A percentile compares a stretch with the other conserved stretches of the same genome.
phyloP scores from a whole-genome alignment of 2,113 vertebrate genomes.

The Lampris megalopsis region DNA sequence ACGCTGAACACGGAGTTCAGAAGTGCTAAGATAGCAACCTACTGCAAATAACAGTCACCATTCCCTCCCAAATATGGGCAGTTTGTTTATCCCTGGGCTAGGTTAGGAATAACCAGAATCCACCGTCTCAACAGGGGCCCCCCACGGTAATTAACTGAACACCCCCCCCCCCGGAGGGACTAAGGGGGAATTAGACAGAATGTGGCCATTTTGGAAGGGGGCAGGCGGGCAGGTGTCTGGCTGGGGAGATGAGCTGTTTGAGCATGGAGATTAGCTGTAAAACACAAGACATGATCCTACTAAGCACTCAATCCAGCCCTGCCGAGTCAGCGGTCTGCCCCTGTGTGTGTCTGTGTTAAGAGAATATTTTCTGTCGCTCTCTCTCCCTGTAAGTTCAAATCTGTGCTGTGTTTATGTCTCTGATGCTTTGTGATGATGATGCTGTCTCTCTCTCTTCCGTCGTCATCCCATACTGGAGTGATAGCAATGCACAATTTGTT shows the following conservation, averaged over 20 bases:
- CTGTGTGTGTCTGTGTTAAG: constrained; percentile 5
- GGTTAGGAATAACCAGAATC: neutral
- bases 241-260: constrained; percentile 53
- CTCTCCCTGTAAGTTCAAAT: no score
- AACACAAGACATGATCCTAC: constrained; percentile 60
- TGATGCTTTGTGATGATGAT: no score
- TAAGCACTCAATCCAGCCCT: constrained; percentile 39
- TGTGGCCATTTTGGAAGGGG: neutral
- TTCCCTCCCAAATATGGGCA: constrained; percentile 18
- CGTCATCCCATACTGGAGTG: no score
- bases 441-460: no score
- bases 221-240: constrained; percentile 43
- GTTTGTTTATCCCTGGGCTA: constrained; percentile 22
- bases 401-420: no score
- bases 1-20: constrained; percentile 47
- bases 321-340: constrained; percentile 65
- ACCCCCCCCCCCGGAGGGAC: neutral
- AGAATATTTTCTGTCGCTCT: no score
- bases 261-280: constrained; percentile 53
- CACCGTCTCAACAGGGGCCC: constrained; percentile 33
- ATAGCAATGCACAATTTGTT: no score
- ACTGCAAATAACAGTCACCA: constrained; percentile 19
- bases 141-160: constrained; percentile 39
- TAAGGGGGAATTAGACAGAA: no score
- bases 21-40: constrained; percentile 48